Evolutionary conservation across 2,888 invertebrate species (phyloP).

Genomic region (Clanis bilineata): DNA sequence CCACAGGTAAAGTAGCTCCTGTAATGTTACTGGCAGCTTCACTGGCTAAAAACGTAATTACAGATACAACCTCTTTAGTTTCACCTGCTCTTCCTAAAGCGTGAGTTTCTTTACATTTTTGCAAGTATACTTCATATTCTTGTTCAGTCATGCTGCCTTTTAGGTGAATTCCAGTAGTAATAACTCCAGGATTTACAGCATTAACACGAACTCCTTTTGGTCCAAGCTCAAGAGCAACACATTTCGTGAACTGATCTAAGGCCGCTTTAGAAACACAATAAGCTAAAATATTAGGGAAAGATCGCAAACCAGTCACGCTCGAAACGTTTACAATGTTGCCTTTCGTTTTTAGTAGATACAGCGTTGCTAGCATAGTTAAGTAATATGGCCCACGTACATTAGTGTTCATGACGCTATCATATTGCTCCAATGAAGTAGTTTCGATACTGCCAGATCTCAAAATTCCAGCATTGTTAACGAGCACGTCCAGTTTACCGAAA

Average conservation of each 20-base stretch:
- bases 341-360: constrained; percentile 87
- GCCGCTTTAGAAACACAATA: constrained; percentile 95
- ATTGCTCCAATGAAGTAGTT: constrained; percentile 88
- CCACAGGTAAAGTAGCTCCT: constrained; percentile 90
- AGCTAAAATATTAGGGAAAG: constrained; percentile 90
- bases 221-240: constrained; percentile 90
- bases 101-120: constrained; percentile 91
- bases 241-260: constrained; percentile 94
- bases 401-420: constrained; percentile 90
- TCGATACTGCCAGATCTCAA: constrained; percentile 88
- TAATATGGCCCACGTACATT: constrained; percentile 89
- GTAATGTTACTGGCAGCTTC: constrained; percentile 92
- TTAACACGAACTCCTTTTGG: constrained; percentile 90
- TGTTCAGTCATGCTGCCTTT: constrained; percentile 87
- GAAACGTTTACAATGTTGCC: constrained; percentile 95
- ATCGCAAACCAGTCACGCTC: constrained; percentile 90
- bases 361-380: constrained; percentile 90
- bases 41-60: constrained; percentile 94
- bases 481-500: constrained; percentile 86
- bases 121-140: constrained; percentile 89
- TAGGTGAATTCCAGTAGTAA: constrained; percentile 85
- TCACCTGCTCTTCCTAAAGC: constrained; percentile 92
- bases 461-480: constrained; percentile 92
- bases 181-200: constrained; percentile 94
- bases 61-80: constrained; percentile 91